Base-by-base conservation (phyloP, 1,140 invertebrate species). In the Lepeophtheirus salmonis region DNA sequence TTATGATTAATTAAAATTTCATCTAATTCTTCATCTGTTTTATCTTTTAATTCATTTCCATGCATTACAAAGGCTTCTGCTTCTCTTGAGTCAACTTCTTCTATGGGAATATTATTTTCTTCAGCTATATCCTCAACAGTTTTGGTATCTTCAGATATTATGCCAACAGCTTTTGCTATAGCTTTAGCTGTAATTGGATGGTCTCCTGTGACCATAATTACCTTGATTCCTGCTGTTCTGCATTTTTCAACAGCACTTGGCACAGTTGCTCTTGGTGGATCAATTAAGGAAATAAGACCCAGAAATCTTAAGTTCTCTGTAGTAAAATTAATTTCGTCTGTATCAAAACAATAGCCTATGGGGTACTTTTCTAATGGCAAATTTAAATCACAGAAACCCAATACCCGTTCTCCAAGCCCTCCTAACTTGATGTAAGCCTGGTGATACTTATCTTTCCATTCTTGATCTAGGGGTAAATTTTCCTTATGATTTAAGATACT, bases 391-490 rank as follows among this genome's bases (percentile, higher is more conserved):
- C 75, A 76, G 66, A 79, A 79, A 50, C 89, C 91, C 53, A 97
- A 79, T 60, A 97, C 92, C 74, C 94, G 83, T 74, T 98, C 95
- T 67, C 95, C 95, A 58, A 97, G 80, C 65, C 95, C 94, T 65
- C 95, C 96, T 18, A 99, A 79, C 73, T 98, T 92, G 67, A 97
- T 77, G 70, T 98, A 98, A 4, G 95, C 95, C 69, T 89, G 87
- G 72, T 98, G 95, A 79, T 98, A 98, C 17, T 89, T 86, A 71
- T 94, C 87, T 71, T 90, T 91, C 86, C 95, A 89, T 73, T 94
- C 88, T 66, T 97, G 89, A 71, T 97, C 90, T 62, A 97, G 73
- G n/a, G 88, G 80, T 72, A 89, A 87, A 67, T 96, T 90, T 73
- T 95, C 86, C 66, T 94, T 92, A 66, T 94, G 87, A 67, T 97